phyloP scores from a whole-genome alignment of 2,113 vertebrate genomes.

The Empidonax traillii region DNA sequence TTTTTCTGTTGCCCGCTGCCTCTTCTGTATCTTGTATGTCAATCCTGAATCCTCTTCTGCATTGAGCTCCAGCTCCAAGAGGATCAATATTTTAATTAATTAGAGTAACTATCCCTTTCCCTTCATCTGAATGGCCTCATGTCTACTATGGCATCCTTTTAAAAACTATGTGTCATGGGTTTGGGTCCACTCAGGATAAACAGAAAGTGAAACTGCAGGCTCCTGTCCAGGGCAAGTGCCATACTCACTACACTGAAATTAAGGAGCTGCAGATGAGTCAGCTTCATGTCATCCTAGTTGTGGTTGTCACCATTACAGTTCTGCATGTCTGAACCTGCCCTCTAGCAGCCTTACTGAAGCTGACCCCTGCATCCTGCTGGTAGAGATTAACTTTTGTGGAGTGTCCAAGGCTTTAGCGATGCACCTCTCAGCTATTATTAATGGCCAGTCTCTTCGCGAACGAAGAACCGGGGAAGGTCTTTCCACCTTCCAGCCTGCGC shows the following conservation, averaged over 20 bases:
- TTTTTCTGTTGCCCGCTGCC: not conserved
- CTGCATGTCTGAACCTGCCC: not conserved
- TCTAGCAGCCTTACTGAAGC: not conserved
- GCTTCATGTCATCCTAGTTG: rapidly evolving
- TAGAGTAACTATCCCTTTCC: not conserved
- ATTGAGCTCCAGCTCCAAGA: not conserved
- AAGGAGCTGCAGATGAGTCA: not conserved
- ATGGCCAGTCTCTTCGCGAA: no score
- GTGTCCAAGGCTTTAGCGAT: not conserved
- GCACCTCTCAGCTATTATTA: not conserved
- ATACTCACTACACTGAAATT: no score
- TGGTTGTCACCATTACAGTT: not conserved
- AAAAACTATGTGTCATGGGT: rapidly evolving
- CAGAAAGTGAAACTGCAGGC: not conserved
- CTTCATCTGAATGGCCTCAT: not conserved
- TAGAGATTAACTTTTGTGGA: not conserved
- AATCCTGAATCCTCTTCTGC: not conserved
- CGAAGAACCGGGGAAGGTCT: no score
- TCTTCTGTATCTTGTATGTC: not conserved
- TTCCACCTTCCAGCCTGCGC: no score
- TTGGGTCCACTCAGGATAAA: not conserved
- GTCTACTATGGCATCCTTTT: no score
- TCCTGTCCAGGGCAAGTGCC: not conserved
- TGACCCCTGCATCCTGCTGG: not conserved
- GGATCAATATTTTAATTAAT: not conserved